Evolutionary conservation across 35 echinoderm and acorn worm genomes (phyloP), one percentile per base, ranked within the genome.

Genomic region (Diadema setosum): DNA sequence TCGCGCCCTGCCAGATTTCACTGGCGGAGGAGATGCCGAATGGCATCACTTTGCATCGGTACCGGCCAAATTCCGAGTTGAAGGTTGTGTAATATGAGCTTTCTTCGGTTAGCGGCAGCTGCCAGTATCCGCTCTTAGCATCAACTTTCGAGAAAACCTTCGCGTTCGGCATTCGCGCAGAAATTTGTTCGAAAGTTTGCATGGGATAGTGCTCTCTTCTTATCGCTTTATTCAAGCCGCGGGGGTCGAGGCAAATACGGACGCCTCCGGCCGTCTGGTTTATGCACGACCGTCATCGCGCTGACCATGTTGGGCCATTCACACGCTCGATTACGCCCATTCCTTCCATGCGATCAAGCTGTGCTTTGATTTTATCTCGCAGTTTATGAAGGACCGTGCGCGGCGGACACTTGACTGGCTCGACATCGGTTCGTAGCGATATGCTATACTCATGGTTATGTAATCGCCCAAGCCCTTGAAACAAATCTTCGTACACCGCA

Each of bases 291-390:
- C 18, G 73, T 45, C 48, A 82, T 44, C 15, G 67, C 45, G 39
- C 48, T 94, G 1, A 95, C 83, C 93, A 87, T 86, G 93, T 93
- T 16, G 85, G 91, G 31, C 39, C 45, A 41, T 70, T 34, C 32
- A 81, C 82, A 29, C 55, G 31, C 59, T 82, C 21, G 33, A 91
- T 95, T 3, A 94, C 82, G 32, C 64, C 82, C 45, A 95, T 18
- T 25, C 39, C n/a, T 42, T 82, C 52, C 93, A 95, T 91, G 8
- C 84, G 61, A 18, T 87, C 84, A 18, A 95, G 58, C 39, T 95
- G 84, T 32, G 44, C 37, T 80, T 87, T 91, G 2, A 95, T 29
- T 23, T 91, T 87, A 40, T 83, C 58, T 17, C 88, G 61, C n/a
- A 94, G 27, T 45, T 80, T 81, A 39, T 87, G 75, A 30, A 89